A percentile compares a stretch with the other conserved stretches of the same genome.
These are phyloP conservation scores for Coenonympha arcania DNA, from an alignment of 2,888 invertebrate genomes.

Conservation along the genomic window DNA sequence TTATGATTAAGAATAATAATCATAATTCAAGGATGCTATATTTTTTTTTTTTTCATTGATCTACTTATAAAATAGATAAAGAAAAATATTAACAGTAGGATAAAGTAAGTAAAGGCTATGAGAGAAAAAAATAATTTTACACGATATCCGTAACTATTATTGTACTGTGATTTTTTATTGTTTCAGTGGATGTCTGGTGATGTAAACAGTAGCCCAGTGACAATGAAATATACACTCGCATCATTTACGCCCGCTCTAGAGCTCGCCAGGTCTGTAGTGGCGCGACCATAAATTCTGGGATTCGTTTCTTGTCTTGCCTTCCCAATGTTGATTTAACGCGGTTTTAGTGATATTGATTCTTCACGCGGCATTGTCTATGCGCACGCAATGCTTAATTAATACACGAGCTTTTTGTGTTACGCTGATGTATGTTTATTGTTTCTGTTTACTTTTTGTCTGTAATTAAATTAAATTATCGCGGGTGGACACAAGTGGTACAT, in stretches of 20 bases:
- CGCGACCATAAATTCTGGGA: slow-evolving; percentile 68
- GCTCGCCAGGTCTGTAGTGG: slow-evolving; percentile 43
- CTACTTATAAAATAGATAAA: no score
- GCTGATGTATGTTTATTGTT: slow-evolving; percentile 44
- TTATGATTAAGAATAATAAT: no score
- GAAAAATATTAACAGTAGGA: no score
- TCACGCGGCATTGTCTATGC: slow-evolving; percentile 65
- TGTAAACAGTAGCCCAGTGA: slow-evolving; percentile 32
- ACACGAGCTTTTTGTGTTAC: slow-evolving; percentile 44
- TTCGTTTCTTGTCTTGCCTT: slow-evolving; percentile 71
- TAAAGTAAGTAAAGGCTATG: no score
- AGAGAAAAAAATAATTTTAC: no score
- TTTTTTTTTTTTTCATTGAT: no score
- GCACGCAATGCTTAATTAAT: slow-evolving; percentile 70
- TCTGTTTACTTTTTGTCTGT: slow-evolving; percentile 10
- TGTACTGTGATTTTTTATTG: no score
- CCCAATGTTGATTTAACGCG: slow-evolving; percentile 74
- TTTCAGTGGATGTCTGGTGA: no score
- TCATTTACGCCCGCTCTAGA: slow-evolving; percentile 52
- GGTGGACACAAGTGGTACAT: not conserved
- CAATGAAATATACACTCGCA: slow-evolving; percentile 48
- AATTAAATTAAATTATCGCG: slow-evolving; percentile 10
- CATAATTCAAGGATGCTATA: no score
- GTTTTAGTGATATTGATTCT: slow-evolving; percentile 75
- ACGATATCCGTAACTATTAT: no score